Evolutionary conservation across 2,113 vertebrate genomes (phyloP), one percentile per base, ranked within the genome.

Genomic region (Brachyhypopomus gauderio): DNA sequence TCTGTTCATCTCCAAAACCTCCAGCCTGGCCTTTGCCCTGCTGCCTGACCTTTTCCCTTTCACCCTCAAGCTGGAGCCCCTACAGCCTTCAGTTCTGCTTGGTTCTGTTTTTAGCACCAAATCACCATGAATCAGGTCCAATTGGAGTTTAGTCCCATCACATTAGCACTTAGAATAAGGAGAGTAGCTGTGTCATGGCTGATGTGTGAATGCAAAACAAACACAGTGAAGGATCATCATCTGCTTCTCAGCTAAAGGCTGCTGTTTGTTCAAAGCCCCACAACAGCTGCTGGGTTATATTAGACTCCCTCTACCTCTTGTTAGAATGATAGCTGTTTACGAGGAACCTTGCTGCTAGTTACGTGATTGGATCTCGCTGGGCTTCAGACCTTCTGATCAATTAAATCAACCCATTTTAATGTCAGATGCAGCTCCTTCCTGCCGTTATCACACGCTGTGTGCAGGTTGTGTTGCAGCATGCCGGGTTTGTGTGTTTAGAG

Each of bases 101-200:
- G 55, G 62, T 27, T 64, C 81, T 86, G 80, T 83, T 87, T 85
- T 80, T 72, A 75, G 79, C 56, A 12, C 22, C 60, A 48, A 77
- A 71, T 45, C 63, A 74, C 55, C 75, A 75, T 48, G 69, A 80
- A 72, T 38, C 72, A 73, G 34, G 0, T 59, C 72, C 75, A 63
- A 8, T 16, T 66, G 30, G 41, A 75, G 76, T 55, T 66, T 41
- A 77, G 69, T 63, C 75, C 62, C 25, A 36, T 11, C 55, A 70
- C 63, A 83, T 85, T 86, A 85, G 45, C 72, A 64, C 80, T 59
- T 52, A 6, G 17, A 77, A 75, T 72, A 72, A 30, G 52, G 79
- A 56, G n/a, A 14, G 45, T 52, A 12, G 9, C 2, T 7, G 2
- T 3, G 12, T 52, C 12, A 14, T 12, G 9, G 45, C 45, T 52